These are phyloP conservation scores for Trachymyrmex septentrionalis DNA, from an alignment of 1,140 invertebrate species.

Conservation along the genomic window DNA sequence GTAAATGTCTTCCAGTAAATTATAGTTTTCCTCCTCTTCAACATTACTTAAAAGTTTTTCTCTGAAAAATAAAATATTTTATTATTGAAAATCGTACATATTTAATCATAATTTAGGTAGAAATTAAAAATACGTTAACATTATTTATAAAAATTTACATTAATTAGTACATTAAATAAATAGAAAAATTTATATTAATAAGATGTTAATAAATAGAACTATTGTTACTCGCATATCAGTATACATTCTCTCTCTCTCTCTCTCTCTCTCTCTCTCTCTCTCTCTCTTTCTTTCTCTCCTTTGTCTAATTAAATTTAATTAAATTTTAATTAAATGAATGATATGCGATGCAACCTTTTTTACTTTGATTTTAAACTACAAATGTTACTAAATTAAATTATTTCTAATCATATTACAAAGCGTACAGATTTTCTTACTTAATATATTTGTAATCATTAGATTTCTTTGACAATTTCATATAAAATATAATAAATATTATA, in stretches of 20 bases:
- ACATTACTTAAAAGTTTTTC: constrained; percentile 82
- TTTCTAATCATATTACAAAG: neutral
- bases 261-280: too few relatives aligned
- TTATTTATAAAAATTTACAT: constrained; percentile 3
- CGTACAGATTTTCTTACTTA: neutral
- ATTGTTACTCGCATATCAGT: neutral
- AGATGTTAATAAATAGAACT: neutral
- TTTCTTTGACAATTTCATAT: neutral
- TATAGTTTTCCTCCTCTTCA: constrained; percentile 83
- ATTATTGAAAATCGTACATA: neutral
- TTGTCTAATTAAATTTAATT: constrained; percentile 3
- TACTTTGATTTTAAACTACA: constrained; percentile 7
- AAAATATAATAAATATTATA: neutral
- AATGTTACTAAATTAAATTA: constrained; percentile 20
- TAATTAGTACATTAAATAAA: neutral
- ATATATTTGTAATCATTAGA: neutral
- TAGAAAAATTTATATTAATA: constrained; percentile 7
- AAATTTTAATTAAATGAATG: constrained; percentile 12
- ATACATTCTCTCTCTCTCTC: neutral
- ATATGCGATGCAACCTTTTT: neutral
- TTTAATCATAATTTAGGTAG: neutral
- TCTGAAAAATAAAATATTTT: constrained; percentile 76
- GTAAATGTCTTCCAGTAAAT: constrained; percentile 85
- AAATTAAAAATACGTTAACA: neutral
- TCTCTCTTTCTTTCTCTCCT: too few relatives aligned